phyloP scores from a whole-genome alignment of 1,140 invertebrate species.

The Eciton burchellii region DNA sequence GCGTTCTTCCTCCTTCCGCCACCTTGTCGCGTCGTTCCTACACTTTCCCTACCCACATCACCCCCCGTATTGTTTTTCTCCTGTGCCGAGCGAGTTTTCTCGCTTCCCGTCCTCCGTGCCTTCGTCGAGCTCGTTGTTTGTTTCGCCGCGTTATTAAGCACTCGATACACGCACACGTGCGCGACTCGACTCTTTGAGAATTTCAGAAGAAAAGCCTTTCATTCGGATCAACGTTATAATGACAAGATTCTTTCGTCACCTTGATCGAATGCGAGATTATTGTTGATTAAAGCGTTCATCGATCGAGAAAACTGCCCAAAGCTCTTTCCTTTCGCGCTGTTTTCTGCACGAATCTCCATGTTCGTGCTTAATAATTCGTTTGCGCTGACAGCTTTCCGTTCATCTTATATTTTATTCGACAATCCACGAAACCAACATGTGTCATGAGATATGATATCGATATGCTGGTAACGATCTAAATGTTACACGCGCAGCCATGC shows the following conservation, averaged over 20 bases:
- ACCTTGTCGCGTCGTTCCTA: no score
- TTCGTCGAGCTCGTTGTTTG: conserved; percentile 2
- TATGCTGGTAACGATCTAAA: background rate
- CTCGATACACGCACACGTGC: background rate
- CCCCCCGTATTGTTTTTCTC: no score
- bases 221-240: no score
- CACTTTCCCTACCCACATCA: no score
- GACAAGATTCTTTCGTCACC: no score
- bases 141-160: background rate
- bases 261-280: no score
- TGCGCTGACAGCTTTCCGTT: background rate
- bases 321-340: no score
- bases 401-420: background rate
- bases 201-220: no score
- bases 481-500: background rate
- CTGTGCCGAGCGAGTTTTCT: background rate
- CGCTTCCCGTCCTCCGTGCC: no score
- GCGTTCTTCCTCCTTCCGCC: conserved; percentile 31
- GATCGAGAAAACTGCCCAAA: no score
- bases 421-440: background rate
- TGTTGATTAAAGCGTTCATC: no score
- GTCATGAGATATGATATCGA: background rate
- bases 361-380: background rate
- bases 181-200: no score
- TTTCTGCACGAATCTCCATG: background rate